These are phyloP conservation scores for Platygyra sinensis DNA, from an alignment of 64 coral and sea anemone species.

Conservation along the genomic window DNA sequence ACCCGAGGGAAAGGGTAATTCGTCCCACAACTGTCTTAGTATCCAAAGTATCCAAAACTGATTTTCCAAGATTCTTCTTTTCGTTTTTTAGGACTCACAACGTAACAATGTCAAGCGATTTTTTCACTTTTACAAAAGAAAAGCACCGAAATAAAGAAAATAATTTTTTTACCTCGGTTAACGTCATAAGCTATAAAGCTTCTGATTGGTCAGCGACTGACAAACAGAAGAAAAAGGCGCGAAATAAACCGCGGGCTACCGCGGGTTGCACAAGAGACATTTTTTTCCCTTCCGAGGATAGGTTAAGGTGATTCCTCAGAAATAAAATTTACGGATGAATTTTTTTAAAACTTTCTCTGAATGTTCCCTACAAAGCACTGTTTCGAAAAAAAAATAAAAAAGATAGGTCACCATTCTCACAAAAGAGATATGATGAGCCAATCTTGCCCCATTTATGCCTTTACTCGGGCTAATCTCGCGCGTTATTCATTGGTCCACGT, in stretches of 20 bases:
- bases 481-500: too few relatives aligned
- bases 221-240: background rate
- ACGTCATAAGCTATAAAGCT: background rate
- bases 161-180: background rate
- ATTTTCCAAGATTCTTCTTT: background rate
- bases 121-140: background rate
- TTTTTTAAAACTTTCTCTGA: too few relatives aligned
- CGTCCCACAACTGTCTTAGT: background rate
- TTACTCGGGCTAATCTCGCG: too few relatives aligned
- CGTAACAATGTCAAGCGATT: background rate
- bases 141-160: background rate
- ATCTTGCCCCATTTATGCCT: too few relatives aligned
- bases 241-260: background rate
- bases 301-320: too few relatives aligned
- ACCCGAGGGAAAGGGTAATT: background rate
- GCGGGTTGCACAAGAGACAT: background rate
- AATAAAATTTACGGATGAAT: too few relatives aligned
- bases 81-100: background rate
- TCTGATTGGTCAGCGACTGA: background rate
- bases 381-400: too few relatives aligned
- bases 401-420: too few relatives aligned
- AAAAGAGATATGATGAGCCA: too few relatives aligned
- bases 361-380: too few relatives aligned
- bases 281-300: too few relatives aligned
- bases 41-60: too few relatives aligned